These are phyloP conservation scores for Ploceus nigricollis DNA, from an alignment of 2,113 vertebrate genomes.

Conservation along the genomic window DNA sequence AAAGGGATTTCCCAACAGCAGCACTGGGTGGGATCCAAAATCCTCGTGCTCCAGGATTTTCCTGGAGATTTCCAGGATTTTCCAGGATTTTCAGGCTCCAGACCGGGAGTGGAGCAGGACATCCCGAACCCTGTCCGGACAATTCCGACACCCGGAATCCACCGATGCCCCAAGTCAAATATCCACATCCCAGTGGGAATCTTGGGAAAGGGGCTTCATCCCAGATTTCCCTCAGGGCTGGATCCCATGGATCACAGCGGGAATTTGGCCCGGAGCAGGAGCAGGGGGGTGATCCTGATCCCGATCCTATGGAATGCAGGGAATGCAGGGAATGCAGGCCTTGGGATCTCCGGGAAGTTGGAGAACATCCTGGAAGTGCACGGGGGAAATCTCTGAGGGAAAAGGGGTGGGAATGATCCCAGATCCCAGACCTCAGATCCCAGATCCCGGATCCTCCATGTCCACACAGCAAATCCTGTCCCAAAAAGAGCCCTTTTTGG, in stretches of 20 bases:
- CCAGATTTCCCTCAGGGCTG: background rate
- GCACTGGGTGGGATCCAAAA: background rate
- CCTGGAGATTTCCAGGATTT: no score
- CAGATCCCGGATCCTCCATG: fast-evolving
- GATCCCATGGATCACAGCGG: fast-evolving
- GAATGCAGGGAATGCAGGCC: background rate
- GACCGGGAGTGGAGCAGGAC: fast-evolving
- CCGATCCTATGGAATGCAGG: background rate
- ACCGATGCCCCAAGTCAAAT: fast-evolving
- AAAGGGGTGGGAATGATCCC: background rate
- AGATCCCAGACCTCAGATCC: background rate
- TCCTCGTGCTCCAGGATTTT: background rate
- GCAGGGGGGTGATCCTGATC: background rate
- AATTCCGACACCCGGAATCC: fast-evolving
- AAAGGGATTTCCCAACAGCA: background rate
- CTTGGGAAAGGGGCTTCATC: background rate
- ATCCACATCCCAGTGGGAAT: fast-evolving
- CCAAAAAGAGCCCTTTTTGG: fast-evolving
- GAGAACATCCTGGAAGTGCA: fast-evolving
- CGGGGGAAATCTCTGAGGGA: fast-evolving
- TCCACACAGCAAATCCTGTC: fast-evolving
- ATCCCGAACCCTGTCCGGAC: fast-evolving
- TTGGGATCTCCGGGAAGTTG: background rate
- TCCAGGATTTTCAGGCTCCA: background rate
- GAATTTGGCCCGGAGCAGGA: background rate